Base-by-base conservation (phyloP, 2,113 vertebrate species). In the Ctenodactylus gundi region DNA sequence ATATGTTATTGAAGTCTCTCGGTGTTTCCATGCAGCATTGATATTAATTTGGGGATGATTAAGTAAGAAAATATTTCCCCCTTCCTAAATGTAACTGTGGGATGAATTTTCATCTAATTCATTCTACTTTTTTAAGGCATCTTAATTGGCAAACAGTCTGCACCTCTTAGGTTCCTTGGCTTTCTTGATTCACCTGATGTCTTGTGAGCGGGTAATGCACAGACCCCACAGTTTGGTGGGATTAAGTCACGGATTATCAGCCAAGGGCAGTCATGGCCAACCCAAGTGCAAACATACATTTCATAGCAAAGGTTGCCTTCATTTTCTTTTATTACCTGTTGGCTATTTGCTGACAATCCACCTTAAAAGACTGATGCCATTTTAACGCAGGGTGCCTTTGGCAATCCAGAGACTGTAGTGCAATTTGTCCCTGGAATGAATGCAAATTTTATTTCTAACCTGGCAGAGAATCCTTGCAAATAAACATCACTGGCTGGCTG, bases 391-490 rank as follows among this genome's bases (percentile, higher is more conserved):
- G 85, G 46, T 82, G 92, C 92, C 90, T 95, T 92, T 95, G 90
- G 95, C 95, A 90, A 85, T 92, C 44, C 87, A 60, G 93, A 58
- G 88, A 92, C 49, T 88, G 23, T 70, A 65, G 88, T 73, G 90
- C 88, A 90, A 90, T 97, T 97, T 97, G 90, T 97, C 96, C 91
- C 92, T 97, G 95, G 96, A 97, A 97, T 94, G 93, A 92, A 95
- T 95, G 96, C 96, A 97, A 97, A 97, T 97, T 86, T 95, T 92
- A 92, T 94, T 94, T 90, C 92, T 91, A 96, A 97, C 87, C 96
- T 97, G 97, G 96, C 97, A 97, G 85, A 95, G 87, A 94, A 85
- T 90, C 81, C 81, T 95, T 96, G 94, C 97, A 97, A 97, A 97
- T 96, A 96, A 97, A 94, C 96, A 95, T 75, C 62, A 73, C 90